phyloP scores from a whole-genome alignment of 2,888 invertebrate genomes.

The Sphaerophoria taeniata region DNA sequence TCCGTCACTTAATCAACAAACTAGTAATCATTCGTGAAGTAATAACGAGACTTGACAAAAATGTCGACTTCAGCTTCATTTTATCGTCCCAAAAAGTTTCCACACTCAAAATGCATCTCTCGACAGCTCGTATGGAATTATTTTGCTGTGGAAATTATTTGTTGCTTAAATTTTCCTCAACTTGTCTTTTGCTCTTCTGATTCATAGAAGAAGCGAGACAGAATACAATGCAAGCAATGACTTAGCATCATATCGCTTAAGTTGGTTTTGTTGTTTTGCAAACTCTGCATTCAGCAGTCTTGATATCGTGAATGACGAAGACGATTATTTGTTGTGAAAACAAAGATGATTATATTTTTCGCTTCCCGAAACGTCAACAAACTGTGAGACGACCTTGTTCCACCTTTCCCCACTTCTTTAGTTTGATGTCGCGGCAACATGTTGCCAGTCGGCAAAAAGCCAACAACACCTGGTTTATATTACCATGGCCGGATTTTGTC shows the following conservation, averaged over 20 bases:
- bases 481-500: conserved; percentile 8
- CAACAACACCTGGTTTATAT: conserved; percentile 43
- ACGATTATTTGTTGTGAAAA: neutral
- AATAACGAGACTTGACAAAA: conserved; percentile 24
- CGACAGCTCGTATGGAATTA: conserved; percentile 20
- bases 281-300: conserved; percentile 16
- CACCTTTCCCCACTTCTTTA: conserved; percentile 62
- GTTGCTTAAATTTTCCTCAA: conserved; percentile 37
- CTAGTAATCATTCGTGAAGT: conserved; percentile 61
- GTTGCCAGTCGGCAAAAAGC: conserved; percentile 48
- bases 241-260: conserved; percentile 27
- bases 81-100: conserved; percentile 47
- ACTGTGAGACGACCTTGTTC: conserved; percentile 72
- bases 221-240: neutral
- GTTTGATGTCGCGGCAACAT: conserved; percentile 45
- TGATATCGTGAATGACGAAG: neutral
- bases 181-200: neutral
- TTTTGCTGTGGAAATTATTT: conserved; percentile 23
- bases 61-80: neutral
- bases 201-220: conserved; percentile 1
- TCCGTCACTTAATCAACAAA: conserved; percentile 37
- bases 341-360: conserved; percentile 34
- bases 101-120: conserved; percentile 59
- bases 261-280: neutral
- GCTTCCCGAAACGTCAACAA: conserved; percentile 73